Evolutionary conservation across 2,888 invertebrate genomes (phyloP).

Genomic region (Pandemis cinnamomeana): DNA sequence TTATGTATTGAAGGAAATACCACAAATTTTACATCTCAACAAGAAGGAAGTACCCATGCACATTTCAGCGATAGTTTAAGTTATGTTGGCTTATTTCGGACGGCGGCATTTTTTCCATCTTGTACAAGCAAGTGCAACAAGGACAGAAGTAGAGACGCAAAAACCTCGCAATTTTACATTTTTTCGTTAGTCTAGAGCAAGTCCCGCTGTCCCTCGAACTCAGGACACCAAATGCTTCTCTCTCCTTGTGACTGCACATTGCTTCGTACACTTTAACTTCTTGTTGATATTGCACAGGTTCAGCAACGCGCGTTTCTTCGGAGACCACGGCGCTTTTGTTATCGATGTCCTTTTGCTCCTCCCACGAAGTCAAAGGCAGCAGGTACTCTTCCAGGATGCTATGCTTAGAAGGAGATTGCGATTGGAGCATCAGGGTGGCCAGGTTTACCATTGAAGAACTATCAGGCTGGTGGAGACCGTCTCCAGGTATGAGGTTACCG

Average conservation of each 20-base stretch:
- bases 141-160: slow-evolving; percentile 77
- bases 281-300: background rate
- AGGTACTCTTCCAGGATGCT: slow-evolving; percentile 79
- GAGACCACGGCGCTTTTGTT: slow-evolving; percentile 49
- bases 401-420: slow-evolving; percentile 69
- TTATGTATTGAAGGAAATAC: slow-evolving; percentile 2
- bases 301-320: slow-evolving; percentile 32
- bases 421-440: slow-evolving; percentile 80
- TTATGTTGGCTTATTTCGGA: slow-evolving; percentile 10
- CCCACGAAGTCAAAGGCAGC: slow-evolving; percentile 85
- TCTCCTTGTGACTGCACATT: slow-evolving; percentile 49
- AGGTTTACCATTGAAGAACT: slow-evolving; percentile 85
- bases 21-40: background rate
- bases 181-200: slow-evolving; percentile 56
- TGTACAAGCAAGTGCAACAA: slow-evolving; percentile 76
- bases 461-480: slow-evolving; percentile 83
- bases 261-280: slow-evolving; percentile 43
- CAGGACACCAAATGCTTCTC: slow-evolving; percentile 43
- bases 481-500: slow-evolving; percentile 78
- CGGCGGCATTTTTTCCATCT: slow-evolving; percentile 63
- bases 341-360: slow-evolving; percentile 58
- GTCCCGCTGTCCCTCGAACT: slow-evolving; percentile 55
- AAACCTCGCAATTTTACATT: slow-evolving; percentile 72
- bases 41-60: background rate
- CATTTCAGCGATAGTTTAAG: background rate